A percentile compares a stretch with the other conserved stretches of the same genome.
phyloP scores from a whole-genome alignment of 2,113 vertebrate genomes.

The Gymnobelideus leadbeateri region DNA sequence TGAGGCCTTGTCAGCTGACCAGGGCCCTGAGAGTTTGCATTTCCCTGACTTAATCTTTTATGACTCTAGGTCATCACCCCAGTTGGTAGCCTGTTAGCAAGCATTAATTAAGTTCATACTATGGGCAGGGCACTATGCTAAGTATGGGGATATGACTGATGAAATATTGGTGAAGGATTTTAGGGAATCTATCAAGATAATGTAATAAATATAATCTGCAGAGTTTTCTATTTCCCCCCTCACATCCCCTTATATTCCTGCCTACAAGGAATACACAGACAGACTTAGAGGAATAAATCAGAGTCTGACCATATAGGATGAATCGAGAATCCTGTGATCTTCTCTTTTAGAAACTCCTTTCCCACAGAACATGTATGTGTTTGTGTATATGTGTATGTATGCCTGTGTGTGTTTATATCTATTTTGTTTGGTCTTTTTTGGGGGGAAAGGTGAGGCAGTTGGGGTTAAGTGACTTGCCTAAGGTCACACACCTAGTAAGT shows the following conservation, averaged over 20 bases:
- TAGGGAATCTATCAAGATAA: neutral
- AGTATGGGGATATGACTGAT: neutral
- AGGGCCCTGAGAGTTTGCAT: neutral
- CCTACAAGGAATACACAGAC: neutral
- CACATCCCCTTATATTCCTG: neutral
- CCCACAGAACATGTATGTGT: neutral
- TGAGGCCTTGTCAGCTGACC: neutral
- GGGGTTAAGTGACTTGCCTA: no score
- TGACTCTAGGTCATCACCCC: neutral
- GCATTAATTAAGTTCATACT: neutral
- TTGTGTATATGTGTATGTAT: neutral
- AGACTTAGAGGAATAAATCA: neutral
- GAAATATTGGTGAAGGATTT: neutral
- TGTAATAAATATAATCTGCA: neutral
- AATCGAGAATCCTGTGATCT: neutral
- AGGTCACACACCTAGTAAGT: no score
- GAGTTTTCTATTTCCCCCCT: neutral
- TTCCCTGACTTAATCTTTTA: neutral
- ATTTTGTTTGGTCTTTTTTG: no score
- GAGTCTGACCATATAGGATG: neutral
- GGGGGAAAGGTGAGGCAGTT: no score
- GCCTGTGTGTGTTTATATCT: neutral
- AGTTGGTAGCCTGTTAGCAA: neutral
- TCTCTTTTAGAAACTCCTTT: neutral
- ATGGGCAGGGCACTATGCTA: neutral